These are phyloP conservation scores for Cenopis cana DNA, from an alignment of 2,888 invertebrate species.

Conservation along the genomic window DNA sequence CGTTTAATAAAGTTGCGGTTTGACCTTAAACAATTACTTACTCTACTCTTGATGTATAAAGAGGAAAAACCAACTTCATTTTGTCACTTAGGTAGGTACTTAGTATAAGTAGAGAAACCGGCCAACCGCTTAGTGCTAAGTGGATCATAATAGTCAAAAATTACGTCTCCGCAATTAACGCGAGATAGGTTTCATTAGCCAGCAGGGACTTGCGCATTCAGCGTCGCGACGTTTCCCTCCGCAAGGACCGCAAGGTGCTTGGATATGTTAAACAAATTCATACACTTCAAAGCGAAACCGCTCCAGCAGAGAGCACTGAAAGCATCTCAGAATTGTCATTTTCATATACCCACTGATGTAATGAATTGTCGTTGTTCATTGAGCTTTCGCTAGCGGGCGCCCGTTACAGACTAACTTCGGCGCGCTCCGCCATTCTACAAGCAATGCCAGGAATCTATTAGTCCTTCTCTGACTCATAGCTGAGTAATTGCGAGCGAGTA, in stretches of 20 bases:
- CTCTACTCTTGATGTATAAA: too few species aligned
- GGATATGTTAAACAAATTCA: slow-evolving; percentile 36
- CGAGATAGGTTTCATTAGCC: slow-evolving; percentile 14
- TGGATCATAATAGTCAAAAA: slow-evolving; percentile 17
- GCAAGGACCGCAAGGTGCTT: slow-evolving; percentile 8
- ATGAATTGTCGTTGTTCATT: slow-evolving; percentile 76
- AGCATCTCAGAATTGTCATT: slow-evolving; percentile 66
- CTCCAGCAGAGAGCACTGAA: slow-evolving; percentile 50
- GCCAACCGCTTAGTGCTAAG: slow-evolving; percentile 17
- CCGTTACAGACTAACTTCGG: slow-evolving; percentile 60
- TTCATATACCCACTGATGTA: slow-evolving; percentile 55
- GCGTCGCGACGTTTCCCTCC: background rate
- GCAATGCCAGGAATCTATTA: slow-evolving; percentile 48
- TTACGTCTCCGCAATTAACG: slow-evolving; percentile 16
- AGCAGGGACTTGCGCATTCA: slow-evolving; percentile 17
- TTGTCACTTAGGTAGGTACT: background rate
- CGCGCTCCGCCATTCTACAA: slow-evolving; percentile 46
- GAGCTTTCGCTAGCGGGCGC: slow-evolving; percentile 72
- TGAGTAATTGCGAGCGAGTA: slow-evolving; percentile 62
- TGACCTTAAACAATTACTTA: background rate
- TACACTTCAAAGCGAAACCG: slow-evolving; percentile 42
- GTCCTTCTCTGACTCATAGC: slow-evolving; percentile 67
- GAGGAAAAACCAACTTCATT: background rate
- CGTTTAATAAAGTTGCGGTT: too few species aligned
- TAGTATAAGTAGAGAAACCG: too few species aligned